Base-by-base conservation (phyloP, 2,113 vertebrate genomes). In the Mustelus asterias region DNA sequence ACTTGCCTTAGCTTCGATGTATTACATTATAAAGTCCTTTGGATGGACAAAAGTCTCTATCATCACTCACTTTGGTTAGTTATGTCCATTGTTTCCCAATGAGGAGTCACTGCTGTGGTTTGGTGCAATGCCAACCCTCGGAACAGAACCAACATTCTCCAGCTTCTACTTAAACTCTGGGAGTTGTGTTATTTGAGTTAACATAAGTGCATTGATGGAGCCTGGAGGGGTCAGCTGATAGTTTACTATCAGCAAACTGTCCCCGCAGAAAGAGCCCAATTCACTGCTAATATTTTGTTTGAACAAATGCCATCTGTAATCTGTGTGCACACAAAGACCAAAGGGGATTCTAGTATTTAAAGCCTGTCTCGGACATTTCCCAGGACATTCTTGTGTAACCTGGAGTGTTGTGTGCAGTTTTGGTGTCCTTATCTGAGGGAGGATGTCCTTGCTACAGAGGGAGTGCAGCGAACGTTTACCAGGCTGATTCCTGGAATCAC, bases 251-350 rank as follows among this genome's bases (percentile, higher is more conserved):
- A 93, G 89, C 89, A 65, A 93, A 93, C 60, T 29, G 33, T n/a
- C 89, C 37, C 89, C 29, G 8, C 89, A 93, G n/a, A 41, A 93
- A 93, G 1, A 16, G 60, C 33, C 89, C 89, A 1, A 93, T 65
- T 93, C 89, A 93, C 60, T 22, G 14, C n/a, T 93, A 93, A 93
- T 65, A 93, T 93, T 93, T 93, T 65, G 89, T 37, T 93, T 93
- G 89, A 65, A 93, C 89, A 37, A 93, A 0, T 93, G 89, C 89
- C 89, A 93, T 93, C 16, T 65, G 89, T 22, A 65, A 1, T 65
- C 29, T 65, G 7, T 65, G n/a, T 65, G 33, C 18, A 10, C 18
- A 65, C 60, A 93, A 93, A 93, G 89, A 67, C 89, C 16, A 9
- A 65, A 65, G 60, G 89, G 89, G 60, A 65, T 37, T 65, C 18